Evolutionary conservation across 2,113 vertebrate species (phyloP), one percentile per base, ranked within the genome.

Genomic region (Gymnobelideus leadbeateri): DNA sequence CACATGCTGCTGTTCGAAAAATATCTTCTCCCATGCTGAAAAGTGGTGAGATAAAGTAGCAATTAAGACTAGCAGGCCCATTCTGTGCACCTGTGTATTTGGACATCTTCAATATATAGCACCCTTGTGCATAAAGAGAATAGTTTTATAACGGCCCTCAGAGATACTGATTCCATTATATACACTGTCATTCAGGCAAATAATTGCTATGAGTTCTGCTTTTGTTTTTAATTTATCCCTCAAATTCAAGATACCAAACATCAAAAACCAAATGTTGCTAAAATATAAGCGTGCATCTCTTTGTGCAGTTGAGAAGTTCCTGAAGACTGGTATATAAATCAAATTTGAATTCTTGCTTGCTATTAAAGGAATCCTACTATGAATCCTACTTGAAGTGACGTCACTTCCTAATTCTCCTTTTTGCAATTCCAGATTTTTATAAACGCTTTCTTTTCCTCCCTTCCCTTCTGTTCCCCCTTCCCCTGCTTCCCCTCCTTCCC

Each of bases 21-120:
- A 96, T 95, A 84, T 37, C n/a, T 97, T 96, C 91, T 47, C 89
- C 93, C 49, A 84, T 77, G 2, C 55, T 95, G 95, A 96, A 96
- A 97, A 97, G 90, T 43, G 3, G 89, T 37, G 52, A 96, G 92
- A 93, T 95, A 68, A 95, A 96, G 92, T 94, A 92, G 93, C 96
- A 96, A 95, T 97, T 97, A 97, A 91, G 96, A 96, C 95, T 96
- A 98, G 96, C 94, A 68, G 95, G 97, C 89, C 23, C 94, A 52
- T 93, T 97, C 96, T 97, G 94, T 96, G 95, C 91, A 94, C 47
- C 89, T 96, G 91, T 89, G 43, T 91, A 89, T 10, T 53, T 92
- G 52, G 49, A 25, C 52, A 49, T 97, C 93, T 96, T 96, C 91
- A 47, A 3, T 49, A 54, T 91, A 47, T 7, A 31, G 26, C 89